phyloP scores from a whole-genome alignment of 2,113 vertebrate genomes.

The Pithys albifrons region DNA sequence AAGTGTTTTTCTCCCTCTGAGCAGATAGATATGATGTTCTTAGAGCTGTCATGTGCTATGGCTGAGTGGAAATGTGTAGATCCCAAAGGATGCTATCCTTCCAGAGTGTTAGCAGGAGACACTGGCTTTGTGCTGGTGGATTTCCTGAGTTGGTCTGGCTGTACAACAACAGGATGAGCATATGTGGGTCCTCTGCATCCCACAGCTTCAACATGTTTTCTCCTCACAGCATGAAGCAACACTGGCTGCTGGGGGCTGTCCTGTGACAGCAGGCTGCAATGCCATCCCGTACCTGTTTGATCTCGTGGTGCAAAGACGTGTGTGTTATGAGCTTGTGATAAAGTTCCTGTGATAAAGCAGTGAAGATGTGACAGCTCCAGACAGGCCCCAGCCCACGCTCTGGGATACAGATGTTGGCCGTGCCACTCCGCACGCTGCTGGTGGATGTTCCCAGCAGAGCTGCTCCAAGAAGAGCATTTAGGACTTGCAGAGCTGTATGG shows the following conservation, averaged over 20 bases:
- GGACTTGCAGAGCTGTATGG: background rate
- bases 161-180: background rate
- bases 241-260: background rate
- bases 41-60: background rate
- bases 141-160: background rate
- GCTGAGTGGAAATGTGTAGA: background rate
- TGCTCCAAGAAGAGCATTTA: background rate
- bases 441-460: background rate
- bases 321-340: slow-evolving; percentile 37
- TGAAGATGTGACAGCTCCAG: slow-evolving; percentile 35
- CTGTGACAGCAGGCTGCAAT: background rate
- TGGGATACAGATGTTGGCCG: slow-evolving; percentile 20
- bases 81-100: background rate
- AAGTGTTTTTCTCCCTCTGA: background rate
- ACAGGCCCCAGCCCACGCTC: background rate
- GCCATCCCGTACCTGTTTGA: slow-evolving; percentile 31
- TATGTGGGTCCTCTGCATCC: background rate
- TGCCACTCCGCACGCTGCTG: background rate
- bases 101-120: background rate
- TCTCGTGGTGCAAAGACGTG: slow-evolving; percentile 28
- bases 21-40: background rate
- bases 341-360: slow-evolving; percentile 54
- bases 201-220: background rate
- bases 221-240: background rate
- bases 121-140: background rate